Conservation (phyloP, 2,797 vertebrate species). For the Varecia variegata region DNA sequence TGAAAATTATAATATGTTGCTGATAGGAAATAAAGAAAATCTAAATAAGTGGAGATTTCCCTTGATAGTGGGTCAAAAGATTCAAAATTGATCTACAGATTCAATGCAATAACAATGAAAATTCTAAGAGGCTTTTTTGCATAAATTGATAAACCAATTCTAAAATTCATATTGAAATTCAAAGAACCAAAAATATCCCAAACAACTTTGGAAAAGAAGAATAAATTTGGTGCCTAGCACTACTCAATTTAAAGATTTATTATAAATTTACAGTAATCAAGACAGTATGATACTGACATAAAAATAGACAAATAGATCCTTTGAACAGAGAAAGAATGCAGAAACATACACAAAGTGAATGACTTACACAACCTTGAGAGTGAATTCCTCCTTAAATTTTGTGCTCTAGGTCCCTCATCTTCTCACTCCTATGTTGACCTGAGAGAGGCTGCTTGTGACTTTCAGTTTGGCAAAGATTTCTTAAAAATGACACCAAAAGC, state of each 20-base stretch:
- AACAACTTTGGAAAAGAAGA: background rate
- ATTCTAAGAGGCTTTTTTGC: background rate
- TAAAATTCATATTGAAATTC: background rate
- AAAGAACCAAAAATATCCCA: background rate
- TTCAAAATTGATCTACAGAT: background rate
- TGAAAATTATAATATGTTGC: background rate
- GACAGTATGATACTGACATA: background rate
- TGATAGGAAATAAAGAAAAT: background rate
- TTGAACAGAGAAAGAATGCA: background rate
- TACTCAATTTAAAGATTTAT: background rate
- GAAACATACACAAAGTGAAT: background rate
- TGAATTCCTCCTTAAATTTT: background rate
- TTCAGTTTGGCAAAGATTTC: background rate
- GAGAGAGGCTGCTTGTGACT: background rate
- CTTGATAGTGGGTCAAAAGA: background rate
- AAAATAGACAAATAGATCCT: background rate
- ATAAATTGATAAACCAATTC: background rate
- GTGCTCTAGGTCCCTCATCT: background rate
- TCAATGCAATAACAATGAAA: background rate
- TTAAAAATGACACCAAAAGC: conserved; percentile 24
- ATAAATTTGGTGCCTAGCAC: background rate
- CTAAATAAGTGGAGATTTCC: background rate
- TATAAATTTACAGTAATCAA: background rate
- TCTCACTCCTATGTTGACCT: background rate
- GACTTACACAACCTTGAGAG: background rate